Conservation (phyloP, 2,888 invertebrate genomes). For the Agrenia bidenticulata region DNA sequence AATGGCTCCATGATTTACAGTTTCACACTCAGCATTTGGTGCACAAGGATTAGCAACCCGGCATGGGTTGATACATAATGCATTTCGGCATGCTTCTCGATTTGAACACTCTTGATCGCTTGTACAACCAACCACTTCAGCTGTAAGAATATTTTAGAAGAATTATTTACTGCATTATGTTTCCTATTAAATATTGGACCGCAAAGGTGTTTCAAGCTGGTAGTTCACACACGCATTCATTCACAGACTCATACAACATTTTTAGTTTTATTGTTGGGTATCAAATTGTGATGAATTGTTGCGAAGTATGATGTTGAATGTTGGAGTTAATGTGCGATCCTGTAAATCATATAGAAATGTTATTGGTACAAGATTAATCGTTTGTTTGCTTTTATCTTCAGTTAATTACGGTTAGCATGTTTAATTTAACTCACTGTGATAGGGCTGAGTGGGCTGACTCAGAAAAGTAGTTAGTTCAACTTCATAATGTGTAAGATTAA, state of each 20-base stretch:
- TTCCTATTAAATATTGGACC: neutral
- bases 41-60: conserved; percentile 55
- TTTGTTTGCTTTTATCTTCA: no score
- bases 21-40: conserved; percentile 62
- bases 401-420: no score
- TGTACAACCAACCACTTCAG: conserved; percentile 65
- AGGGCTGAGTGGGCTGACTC: neutral
- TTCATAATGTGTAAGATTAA: conserved; percentile 2
- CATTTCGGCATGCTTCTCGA: conserved; percentile 54
- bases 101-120: conserved; percentile 54
- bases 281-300: neutral
- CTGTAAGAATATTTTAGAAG: conserved; percentile 22
- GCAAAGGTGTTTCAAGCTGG: neutral
- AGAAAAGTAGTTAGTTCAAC: conserved; percentile 9
- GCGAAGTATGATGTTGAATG: conserved; percentile 1
- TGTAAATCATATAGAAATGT: conserved; percentile 1
- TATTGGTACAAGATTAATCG: no score
- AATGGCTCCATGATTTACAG: conserved; percentile 71
- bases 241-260: conserved; percentile 23
- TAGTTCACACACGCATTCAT: conserved; percentile 32
- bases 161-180: neutral
- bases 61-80: conserved; percentile 56
- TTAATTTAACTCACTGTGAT: neutral
- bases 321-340: neutral
- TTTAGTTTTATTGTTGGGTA: conserved; percentile 4